These are phyloP conservation scores for Isichthys henryi DNA, from an alignment of 2,113 vertebrate species.

Conservation along the genomic window DNA sequence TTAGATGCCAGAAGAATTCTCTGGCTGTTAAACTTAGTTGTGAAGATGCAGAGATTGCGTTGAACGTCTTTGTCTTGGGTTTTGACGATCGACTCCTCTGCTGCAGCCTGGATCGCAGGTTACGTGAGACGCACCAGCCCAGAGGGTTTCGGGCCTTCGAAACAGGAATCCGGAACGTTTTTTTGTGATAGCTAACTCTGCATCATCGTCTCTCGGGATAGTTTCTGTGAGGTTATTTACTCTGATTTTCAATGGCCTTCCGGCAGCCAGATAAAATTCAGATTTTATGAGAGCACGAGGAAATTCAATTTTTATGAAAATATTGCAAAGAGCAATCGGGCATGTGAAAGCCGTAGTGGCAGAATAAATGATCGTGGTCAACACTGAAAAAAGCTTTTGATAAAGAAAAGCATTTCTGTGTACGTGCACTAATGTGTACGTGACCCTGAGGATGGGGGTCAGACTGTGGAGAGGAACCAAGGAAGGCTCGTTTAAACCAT, in stretches of 20 bases:
- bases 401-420: neutral
- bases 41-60: neutral
- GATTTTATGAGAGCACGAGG: neutral
- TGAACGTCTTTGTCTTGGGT: neutral
- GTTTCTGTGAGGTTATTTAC: neutral
- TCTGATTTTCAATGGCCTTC: constrained; percentile 16
- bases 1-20: neutral
- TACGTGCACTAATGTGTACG: neutral
- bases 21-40: neutral
- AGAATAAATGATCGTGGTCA: neutral
- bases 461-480: neutral
- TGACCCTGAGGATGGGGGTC: neutral
- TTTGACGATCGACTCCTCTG: neutral
- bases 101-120: neutral
- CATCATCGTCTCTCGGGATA: constrained; percentile 13
- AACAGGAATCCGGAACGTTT: constrained; percentile 17
- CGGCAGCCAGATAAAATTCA: neutral
- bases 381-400: neutral
- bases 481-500: neutral
- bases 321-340: neutral
- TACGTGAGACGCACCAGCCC: neutral
- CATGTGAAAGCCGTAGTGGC: neutral
- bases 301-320: constrained; percentile 11
- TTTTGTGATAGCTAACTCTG: constrained; percentile 21
- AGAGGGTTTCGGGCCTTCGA: neutral